Evolutionary conservation across 2,113 vertebrate genomes (phyloP), one percentile per base, ranked within the genome.

Genomic region (Pseudolaguvia tuberculata): DNA sequence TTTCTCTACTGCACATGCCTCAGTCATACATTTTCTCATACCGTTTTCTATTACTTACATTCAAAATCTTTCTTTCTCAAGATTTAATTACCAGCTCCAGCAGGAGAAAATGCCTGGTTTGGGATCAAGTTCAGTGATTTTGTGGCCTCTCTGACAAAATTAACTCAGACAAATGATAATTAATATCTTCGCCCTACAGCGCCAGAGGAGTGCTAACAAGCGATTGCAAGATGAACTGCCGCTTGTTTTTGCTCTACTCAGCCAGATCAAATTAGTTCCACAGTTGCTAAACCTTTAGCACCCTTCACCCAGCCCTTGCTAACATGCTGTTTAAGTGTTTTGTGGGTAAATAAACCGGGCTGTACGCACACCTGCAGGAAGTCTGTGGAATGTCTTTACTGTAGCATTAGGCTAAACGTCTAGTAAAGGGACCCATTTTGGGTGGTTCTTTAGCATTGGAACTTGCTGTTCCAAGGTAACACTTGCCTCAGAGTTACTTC

Each of bases 131-230:
- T 81, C 79, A 68, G 81, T 52, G 61, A 61, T 66, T 59, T 57
- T 48, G 58, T 57, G 68, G 74, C 55, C 71, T 69, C 58, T 80
- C 76, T 78, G 79, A 76, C 79, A 81, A 79, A 82, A 83, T 86
- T 81, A 85, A 80, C 84, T 85, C 82, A 63, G 85, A 86, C 79
- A 84, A 87, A 87, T 70, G 80, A 73, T 87, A 88, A 86, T 89
- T 88, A 87, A 87, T 89, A 89, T 87, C 85, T 86, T 79, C 55
- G 45, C 78, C 82, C 86, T 84, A 83, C 87, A 79, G 55, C 31
- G 12, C 58, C 83, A 78, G 69, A 83, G n/a, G 63, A 70, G 62
- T 18, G 9, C 75, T 83, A 84, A 82, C 78, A 78, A 74, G 80
- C 78, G 42, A 45, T 61, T 56, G 35, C 55, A 27, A 15, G 67